Percentiles rank a stretch among this genome's conserved stretches.
Evolutionary conservation across 2,888 invertebrate species (phyloP).

Genomic region (Drosophila tripunctata): DNA sequence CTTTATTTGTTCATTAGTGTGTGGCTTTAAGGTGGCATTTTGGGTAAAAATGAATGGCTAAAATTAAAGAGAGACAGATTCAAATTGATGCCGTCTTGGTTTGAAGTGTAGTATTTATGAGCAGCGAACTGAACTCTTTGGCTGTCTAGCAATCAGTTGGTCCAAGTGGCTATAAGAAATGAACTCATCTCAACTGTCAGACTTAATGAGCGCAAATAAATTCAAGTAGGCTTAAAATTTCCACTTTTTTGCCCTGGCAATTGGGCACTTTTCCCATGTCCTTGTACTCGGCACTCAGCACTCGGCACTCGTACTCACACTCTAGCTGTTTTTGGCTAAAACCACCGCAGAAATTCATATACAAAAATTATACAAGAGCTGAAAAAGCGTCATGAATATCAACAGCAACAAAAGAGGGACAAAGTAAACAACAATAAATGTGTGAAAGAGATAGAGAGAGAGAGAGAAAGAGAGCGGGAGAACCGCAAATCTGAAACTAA

Average conservation of each 20-base stretch:
- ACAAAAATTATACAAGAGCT: constrained; percentile 51
- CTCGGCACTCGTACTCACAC: neutral
- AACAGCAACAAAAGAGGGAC: neutral
- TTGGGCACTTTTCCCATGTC: constrained; percentile 44
- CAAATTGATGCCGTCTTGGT: constrained; percentile 20
- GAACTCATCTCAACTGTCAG: constrained; percentile 68
- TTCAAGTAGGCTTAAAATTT: constrained; percentile 75
- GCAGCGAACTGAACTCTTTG: constrained; percentile 47
- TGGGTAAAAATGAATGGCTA: neutral
- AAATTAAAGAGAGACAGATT: constrained; percentile 11
- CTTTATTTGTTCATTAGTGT: constrained; percentile 77
- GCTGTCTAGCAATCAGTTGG: constrained; percentile 49
- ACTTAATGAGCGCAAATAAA: constrained; percentile 76
- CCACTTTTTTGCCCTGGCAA: constrained; percentile 53
- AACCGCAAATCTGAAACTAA: constrained; percentile 62
- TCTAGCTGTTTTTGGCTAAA: constrained; percentile 20
- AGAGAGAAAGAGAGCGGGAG: constrained; percentile 8
- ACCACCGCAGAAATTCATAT: constrained; percentile 60
- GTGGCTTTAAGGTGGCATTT: constrained; percentile 33
- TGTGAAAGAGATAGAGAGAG: neutral
- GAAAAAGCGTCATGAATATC: constrained; percentile 66
- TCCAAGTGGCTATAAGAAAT: constrained; percentile 47
- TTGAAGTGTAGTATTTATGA: constrained; percentile 27
- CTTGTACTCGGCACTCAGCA: neutral
- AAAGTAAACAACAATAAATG: neutral